Percentiles rank a stretch among this genome's conserved stretches.
phyloP scores from a whole-genome alignment of 2,888 invertebrate genomes.

The Heliconius ismenius region DNA sequence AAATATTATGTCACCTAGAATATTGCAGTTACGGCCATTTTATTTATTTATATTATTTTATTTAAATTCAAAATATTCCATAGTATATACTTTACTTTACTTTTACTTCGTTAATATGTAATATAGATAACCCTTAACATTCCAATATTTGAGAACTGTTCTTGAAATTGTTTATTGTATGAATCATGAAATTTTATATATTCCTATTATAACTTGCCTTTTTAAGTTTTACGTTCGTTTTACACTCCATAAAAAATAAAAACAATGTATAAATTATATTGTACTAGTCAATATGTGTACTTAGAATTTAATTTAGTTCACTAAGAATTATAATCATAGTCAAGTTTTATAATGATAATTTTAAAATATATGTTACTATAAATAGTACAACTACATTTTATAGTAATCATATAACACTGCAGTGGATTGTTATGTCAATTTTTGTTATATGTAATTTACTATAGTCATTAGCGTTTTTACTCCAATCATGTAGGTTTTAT shows the following conservation, averaged over 20 bases:
- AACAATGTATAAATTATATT: constrained; percentile 27
- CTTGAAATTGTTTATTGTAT: background rate
- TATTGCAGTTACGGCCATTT: background rate
- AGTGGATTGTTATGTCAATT: background rate
- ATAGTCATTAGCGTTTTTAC: background rate
- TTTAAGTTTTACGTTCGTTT: constrained; percentile 12
- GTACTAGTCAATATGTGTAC: constrained; percentile 42
- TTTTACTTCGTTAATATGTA: background rate
- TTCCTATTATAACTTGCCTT: constrained; percentile 26
- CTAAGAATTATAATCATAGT: constrained; percentile 19
- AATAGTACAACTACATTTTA: background rate
- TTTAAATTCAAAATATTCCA: background rate
- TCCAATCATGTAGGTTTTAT: background rate
- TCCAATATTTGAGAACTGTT: constrained; percentile 3
- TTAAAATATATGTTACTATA: background rate
- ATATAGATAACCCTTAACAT: background rate
- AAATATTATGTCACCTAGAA: background rate
- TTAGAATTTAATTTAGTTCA: constrained; percentile 26
- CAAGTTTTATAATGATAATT: constrained; percentile 11
- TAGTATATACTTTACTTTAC: background rate
- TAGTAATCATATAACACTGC: too few relatives aligned
- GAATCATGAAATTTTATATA: constrained; percentile 7
- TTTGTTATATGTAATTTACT: background rate
- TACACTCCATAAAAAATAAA: constrained; percentile 5
- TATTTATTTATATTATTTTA: background rate